Evolutionary conservation across 2,888 invertebrate species (phyloP), one percentile per base, ranked within the genome.

Genomic region (Thelaira solivaga): DNA sequence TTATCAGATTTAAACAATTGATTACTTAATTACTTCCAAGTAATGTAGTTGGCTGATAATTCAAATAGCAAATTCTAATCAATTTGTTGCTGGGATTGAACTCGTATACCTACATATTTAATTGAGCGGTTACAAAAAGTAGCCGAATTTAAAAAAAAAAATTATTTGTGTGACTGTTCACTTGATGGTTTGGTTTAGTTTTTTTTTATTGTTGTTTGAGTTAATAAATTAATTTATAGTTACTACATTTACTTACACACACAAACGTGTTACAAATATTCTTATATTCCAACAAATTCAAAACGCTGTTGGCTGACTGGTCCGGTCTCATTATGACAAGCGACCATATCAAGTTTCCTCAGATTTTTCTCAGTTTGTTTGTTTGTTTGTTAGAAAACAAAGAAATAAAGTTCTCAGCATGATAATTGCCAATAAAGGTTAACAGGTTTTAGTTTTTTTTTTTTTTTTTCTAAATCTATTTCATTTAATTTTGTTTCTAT

Each of bases 381-480:
- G 13, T 36, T 16, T 31, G n/a, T 59, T 43, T 36, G 49, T 45
- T 26, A 49, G 47, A 47, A 64, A 47, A 67, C 51, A 45, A 69
- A 73, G 31, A 39, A 55, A 43, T 53, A 76, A 64, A 72, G 67
- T 72, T 75, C 79, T 76, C 79, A 72, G 72, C 75, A 76, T 76
- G 67, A 72, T 64, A 69, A 72, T 74, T 64, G 69, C 69, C 64
- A 69, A 78, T 78, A 75, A 80, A 80, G 72, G 75, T 76, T 80
- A 80, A 76, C 75, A 76, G 71, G 76, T 80, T 72, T 76, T 59
- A 57, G 57, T 67, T 74, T 29, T 29, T 65, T 29, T 80, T 72
- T 76, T 59, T 47, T 45, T 67, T 74, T 29, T 29, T 65, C 22
- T 55, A 29, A 31, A 45, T 68, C 26, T 22, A 47, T 36, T 47